phyloP scores from a whole-genome alignment of 2,888 invertebrate species.

The Chirona hameri region DNA sequence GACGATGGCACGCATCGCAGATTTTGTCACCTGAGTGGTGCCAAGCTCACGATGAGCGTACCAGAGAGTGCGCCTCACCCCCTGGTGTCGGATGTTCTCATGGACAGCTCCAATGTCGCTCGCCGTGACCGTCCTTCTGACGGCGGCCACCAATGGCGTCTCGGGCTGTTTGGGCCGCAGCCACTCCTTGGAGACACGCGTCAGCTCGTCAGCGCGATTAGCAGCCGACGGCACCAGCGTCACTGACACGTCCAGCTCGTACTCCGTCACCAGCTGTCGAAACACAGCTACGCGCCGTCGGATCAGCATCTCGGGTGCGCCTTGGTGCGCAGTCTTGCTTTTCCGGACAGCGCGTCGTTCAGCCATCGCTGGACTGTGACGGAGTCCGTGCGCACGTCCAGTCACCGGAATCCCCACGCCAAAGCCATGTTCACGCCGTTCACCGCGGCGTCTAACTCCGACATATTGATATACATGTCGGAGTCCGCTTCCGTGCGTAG shows the following conservation, averaged over 20 bases:
- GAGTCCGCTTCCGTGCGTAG: background rate
- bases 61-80: background rate
- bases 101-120: constrained; percentile 33
- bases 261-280: background rate
- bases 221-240: background rate
- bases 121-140: constrained; percentile 33
- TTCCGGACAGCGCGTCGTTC: background rate
- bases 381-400: background rate
- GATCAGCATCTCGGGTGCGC: background rate
- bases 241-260: background rate
- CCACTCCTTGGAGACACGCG: background rate
- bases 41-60: background rate
- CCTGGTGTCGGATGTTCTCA: constrained; percentile 12
- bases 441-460: constrained; percentile 3
- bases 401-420: constrained; percentile 13
- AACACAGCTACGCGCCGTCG: constrained; percentile 4
- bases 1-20: background rate
- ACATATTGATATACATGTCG: constrained; percentile 26
- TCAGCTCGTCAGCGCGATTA: constrained; percentile 26
- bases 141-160: constrained; percentile 31
- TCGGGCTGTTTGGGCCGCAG: background rate
- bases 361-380: background rate
- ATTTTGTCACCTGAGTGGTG: background rate
- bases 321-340: background rate
- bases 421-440: background rate